Conservation (phyloP, 2,888 invertebrate species). For the Papilio protenor region DNA sequence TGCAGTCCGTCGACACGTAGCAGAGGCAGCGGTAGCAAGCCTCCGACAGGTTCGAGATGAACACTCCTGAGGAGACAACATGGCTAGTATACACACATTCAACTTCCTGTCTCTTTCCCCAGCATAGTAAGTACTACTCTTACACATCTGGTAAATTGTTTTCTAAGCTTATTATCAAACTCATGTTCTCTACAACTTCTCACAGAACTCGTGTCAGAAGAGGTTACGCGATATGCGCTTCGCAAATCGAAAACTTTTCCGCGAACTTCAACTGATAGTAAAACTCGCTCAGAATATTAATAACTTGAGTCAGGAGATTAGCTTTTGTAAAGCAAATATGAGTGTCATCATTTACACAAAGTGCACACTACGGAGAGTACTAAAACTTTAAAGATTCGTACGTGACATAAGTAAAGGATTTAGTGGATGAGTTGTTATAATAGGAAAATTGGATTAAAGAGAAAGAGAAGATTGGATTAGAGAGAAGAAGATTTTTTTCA, state of each 20-base stretch:
- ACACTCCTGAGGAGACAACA: conserved; percentile 61
- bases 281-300: conserved; percentile 25
- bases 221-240: neutral
- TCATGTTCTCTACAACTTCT: neutral
- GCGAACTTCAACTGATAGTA: conserved; percentile 18
- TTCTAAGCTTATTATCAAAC: neutral
- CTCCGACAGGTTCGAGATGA: conserved; percentile 77
- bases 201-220: neutral
- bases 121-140: too few species aligned
- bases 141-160: neutral
- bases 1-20: conserved; percentile 81
- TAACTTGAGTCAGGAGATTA: neutral
- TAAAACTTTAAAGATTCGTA: neutral
- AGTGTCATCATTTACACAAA: neutral
- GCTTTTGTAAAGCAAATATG: neutral
- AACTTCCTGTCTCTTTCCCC: too few species aligned
- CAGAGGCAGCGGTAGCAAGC: conserved; percentile 85
- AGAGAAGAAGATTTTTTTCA: too few species aligned
- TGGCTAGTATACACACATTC: neutral
- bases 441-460: too few species aligned
- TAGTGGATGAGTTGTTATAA: too few species aligned
- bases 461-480: too few species aligned
- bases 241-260: neutral
- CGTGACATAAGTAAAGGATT: neutral
- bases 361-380: neutral